phyloP scores from a whole-genome alignment of 2,797 vertebrate species.

The Ispidina lecontei region DNA sequence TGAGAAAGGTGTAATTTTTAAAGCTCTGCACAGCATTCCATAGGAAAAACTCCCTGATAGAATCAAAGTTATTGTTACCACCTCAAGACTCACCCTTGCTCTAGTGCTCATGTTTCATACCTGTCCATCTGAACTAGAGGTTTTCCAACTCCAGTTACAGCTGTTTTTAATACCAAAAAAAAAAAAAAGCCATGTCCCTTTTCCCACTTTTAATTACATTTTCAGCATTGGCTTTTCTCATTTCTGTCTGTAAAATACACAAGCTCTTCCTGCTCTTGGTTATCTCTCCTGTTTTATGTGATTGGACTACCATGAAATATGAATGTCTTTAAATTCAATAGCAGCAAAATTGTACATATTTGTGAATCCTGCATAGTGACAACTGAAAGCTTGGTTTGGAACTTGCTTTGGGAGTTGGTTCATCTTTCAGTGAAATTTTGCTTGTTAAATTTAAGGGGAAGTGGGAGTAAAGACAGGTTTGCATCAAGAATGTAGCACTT shows the following conservation, averaged over 20 bases:
- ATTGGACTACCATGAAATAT: neutral
- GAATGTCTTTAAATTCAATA: neutral
- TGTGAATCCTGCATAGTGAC: neutral
- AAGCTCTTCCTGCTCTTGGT: neutral
- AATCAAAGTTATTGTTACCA: neutral
- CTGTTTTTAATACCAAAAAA: neutral
- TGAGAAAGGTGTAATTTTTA: neutral
- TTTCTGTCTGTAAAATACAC: neutral
- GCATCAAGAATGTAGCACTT: slow-evolving; percentile 23
- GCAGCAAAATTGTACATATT: neutral
- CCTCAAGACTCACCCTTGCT: neutral
- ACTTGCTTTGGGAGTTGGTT: neutral
- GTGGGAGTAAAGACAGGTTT: slow-evolving; percentile 46
- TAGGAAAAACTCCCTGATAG: neutral
- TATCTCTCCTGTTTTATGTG: neutral
- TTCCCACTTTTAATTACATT: neutral
- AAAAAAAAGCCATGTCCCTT: neutral
- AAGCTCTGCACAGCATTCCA: neutral
- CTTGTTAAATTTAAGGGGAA: slow-evolving; percentile 9
- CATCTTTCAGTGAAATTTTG: slow-evolving; percentile 11
- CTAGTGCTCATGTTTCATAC: neutral
- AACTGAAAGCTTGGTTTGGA: neutral
- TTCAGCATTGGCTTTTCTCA: neutral
- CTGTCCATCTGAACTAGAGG: neutral
- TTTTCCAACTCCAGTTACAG: neutral